Percentiles rank a stretch among this genome's conserved stretches.
phyloP scores from a whole-genome alignment of 1,140 invertebrate species.

The Achroia grisella region DNA sequence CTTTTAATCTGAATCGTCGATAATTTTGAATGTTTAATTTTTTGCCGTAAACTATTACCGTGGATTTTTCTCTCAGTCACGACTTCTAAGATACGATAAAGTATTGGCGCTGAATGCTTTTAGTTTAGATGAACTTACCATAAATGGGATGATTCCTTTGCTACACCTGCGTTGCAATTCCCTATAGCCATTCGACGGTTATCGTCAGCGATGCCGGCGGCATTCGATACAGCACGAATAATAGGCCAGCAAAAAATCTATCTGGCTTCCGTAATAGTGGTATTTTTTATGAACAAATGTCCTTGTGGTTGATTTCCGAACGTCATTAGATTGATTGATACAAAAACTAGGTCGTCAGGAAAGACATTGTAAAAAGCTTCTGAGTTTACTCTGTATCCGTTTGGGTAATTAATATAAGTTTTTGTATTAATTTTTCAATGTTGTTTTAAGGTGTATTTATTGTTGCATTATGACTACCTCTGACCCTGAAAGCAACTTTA shows the following conservation, averaged over 20 bases:
- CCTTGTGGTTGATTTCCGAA: slow-evolving; percentile 4
- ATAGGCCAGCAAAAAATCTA: background rate
- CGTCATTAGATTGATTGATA: background rate
- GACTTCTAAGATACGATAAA: slow-evolving; percentile 15
- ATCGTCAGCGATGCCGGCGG: background rate
- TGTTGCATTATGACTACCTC: no score
- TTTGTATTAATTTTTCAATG: no score
- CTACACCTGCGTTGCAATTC: slow-evolving; percentile 10
- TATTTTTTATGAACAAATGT: slow-evolving; percentile 9
- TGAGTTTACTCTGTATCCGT: no score
- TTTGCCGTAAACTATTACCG: slow-evolving; percentile 41
- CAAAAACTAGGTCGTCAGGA: background rate
- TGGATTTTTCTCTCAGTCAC: slow-evolving; percentile 15
- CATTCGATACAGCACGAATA: background rate
- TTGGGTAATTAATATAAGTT: no score
- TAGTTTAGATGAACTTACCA: background rate
- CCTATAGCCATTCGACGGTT: slow-evolving; percentile 9
- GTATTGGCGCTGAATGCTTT: background rate
- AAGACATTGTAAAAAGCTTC: background rate
- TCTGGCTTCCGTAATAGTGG: slow-evolving; percentile 6
- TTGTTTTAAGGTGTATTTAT: no score
- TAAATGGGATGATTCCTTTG: slow-evolving; percentile 4
- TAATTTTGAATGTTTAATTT: slow-evolving; percentile 39
- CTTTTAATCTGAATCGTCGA: slow-evolving; percentile 39
- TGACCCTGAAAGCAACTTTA: no score